phyloP scores from a whole-genome alignment of 1,140 invertebrate species.

The Trachymyrmex cornetzi region DNA sequence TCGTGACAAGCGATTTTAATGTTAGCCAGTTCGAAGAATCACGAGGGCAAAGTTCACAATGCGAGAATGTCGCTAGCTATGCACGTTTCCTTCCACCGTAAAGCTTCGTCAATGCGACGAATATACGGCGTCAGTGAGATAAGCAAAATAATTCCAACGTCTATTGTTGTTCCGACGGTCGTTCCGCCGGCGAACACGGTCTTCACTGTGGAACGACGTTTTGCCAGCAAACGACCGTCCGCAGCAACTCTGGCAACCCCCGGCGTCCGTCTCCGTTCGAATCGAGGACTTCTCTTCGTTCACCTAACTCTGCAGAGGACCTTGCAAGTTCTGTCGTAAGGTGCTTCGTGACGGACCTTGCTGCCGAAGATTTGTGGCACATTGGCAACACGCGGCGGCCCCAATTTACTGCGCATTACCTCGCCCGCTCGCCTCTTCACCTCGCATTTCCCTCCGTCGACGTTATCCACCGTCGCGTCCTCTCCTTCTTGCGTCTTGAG shows the following conservation, averaged over 20 bases:
- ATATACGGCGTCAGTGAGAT: conserved; percentile 57
- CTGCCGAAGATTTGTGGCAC: conserved; percentile 76
- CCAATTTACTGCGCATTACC: conserved; percentile 79
- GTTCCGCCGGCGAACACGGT: conserved; percentile 37
- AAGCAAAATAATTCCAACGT: conserved; percentile 67
- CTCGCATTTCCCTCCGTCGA: conserved; percentile 25
- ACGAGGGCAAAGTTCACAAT: conserved; percentile 20
- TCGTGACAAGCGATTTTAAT: conserved; percentile 7
- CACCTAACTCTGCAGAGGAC: conserved; percentile 44
- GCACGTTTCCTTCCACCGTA: conserved; percentile 1
- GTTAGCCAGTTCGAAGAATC: background rate
- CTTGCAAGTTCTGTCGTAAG: background rate
- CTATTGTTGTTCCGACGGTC: conserved; percentile 59
- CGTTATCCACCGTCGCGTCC: conserved; percentile 67
- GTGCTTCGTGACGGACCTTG: conserved; percentile 60
- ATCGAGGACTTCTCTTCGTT: conserved; percentile 48
- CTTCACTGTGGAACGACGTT: conserved; percentile 28
- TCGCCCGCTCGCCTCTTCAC: conserved; percentile 44
- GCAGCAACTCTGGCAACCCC: conserved; percentile 58
- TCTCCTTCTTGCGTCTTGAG: conserved; percentile 62
- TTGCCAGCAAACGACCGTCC: conserved; percentile 45
- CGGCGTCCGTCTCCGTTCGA: background rate
- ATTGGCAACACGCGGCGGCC: conserved; percentile 75
- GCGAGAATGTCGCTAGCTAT: background rate
- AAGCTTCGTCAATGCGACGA: conserved; percentile 9